Percentiles rank a stretch among this genome's conserved stretches.
Evolutionary conservation across 2,113 vertebrate species (phyloP).

Genomic region (Cebidichthys violaceus): DNA sequence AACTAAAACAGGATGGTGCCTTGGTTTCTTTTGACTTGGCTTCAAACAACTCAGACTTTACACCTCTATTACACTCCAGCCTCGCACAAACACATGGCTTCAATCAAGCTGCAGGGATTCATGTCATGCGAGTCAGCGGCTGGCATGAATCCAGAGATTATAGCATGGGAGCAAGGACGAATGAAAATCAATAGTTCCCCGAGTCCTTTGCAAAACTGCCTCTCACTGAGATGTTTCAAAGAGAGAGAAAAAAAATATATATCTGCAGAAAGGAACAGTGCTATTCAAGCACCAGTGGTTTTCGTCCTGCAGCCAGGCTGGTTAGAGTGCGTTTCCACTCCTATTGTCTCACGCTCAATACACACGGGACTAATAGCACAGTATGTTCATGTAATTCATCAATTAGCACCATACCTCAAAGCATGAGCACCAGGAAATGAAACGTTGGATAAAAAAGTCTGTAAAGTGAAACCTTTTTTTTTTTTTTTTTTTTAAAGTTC

Average conservation of each 20-base stretch:
- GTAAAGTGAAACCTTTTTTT: background rate
- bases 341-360: constrained; percentile 17
- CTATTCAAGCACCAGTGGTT: constrained; percentile 31
- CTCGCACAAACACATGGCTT: constrained; percentile 62
- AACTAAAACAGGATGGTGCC: constrained; percentile 44
- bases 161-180: constrained; percentile 43
- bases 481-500: background rate
- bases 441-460: background rate
- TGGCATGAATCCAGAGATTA: constrained; percentile 64
- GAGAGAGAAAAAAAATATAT: background rate
- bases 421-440: background rate
- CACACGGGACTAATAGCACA: constrained; percentile 10
- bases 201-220: constrained; percentile 40
- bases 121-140: constrained; percentile 39
- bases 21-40: constrained; percentile 29
- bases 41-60: constrained; percentile 39
- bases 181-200: constrained; percentile 65
- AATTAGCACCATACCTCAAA: constrained; percentile 4
- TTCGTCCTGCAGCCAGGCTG: background rate
- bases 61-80: constrained; percentile 41
- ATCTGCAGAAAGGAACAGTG: constrained; percentile 6
- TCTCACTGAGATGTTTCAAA: constrained; percentile 32
- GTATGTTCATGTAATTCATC: constrained; percentile 13
- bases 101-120: constrained; percentile 54
- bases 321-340: constrained; percentile 5